phyloP scores from a whole-genome alignment of 2,797 vertebrate genomes.

The Buceros bicornis region DNA sequence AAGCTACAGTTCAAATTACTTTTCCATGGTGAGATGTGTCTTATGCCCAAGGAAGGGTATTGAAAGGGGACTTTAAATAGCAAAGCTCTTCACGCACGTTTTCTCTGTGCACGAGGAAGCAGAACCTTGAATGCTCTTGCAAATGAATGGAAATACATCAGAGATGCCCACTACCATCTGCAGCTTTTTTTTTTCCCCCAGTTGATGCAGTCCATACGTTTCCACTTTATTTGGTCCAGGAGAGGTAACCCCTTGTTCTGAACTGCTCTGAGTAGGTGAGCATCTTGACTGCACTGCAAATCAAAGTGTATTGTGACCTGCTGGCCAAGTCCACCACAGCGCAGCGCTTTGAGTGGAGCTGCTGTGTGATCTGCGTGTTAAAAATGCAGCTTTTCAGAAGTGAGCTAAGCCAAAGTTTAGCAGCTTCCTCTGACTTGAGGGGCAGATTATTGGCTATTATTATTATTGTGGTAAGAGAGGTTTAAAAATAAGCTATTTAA shows the following conservation, averaged over 20 bases:
- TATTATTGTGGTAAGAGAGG: background rate
- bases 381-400: background rate
- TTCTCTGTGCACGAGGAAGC: background rate
- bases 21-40: background rate
- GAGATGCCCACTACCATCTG: background rate
- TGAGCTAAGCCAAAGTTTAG: background rate
- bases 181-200: too few species aligned
- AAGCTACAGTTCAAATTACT: background rate
- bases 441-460: constrained; percentile 34
- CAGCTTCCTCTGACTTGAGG: background rate
- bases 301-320: background rate
- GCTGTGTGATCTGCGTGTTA: background rate
- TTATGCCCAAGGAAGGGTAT: background rate
- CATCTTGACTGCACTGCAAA: background rate
- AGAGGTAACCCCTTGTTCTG: background rate
- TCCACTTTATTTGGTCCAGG: background rate
- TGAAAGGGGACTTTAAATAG: background rate
- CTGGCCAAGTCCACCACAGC: background rate
- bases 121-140: background rate
- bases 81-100: background rate
- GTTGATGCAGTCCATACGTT: background rate
- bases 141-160: background rate
- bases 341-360: background rate
- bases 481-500: constrained; percentile 17
- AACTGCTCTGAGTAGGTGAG: background rate